phyloP scores from a whole-genome alignment of 1,140 invertebrate species.

The Saccostrea cuccullata region DNA sequence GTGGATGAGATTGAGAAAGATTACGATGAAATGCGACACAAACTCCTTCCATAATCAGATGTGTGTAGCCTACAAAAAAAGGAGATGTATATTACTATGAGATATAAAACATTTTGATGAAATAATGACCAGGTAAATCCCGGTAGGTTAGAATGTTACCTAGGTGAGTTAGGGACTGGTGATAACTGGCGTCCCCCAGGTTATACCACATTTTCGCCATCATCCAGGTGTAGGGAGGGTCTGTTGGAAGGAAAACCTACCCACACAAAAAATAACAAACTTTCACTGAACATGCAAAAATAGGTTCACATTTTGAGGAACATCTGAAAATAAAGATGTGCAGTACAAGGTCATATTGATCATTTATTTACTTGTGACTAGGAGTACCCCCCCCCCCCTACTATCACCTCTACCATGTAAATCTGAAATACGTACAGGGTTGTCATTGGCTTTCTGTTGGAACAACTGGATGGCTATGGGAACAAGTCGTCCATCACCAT shows the following conservation, averaged over 20 bases:
- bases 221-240: slow-evolving; percentile 79
- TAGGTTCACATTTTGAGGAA: no score
- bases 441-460: slow-evolving; percentile 78
- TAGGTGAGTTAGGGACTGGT: slow-evolving; percentile 80
- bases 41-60: slow-evolving; percentile 80
- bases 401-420: no score
- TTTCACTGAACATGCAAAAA: background rate
- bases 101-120: background rate
- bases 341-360: no score
- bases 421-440: slow-evolving; percentile 77
- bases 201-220: slow-evolving; percentile 81
- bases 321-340: no score
- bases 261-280: background rate
- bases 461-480: slow-evolving; percentile 81
- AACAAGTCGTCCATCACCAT: slow-evolving; percentile 76
- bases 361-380: no score
- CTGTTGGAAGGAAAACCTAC: slow-evolving; percentile 74
- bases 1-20: slow-evolving; percentile 79
- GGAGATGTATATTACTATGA: background rate
- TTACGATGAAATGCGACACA: slow-evolving; percentile 78
- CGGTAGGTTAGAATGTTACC: slow-evolving; percentile 69
- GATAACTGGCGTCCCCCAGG: slow-evolving; percentile 80
- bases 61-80: slow-evolving; percentile 77
- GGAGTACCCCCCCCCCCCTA: no score
- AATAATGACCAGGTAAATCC: background rate